phyloP scores from a whole-genome alignment of 2,113 vertebrate genomes.

The Oceanodroma tethys region DNA sequence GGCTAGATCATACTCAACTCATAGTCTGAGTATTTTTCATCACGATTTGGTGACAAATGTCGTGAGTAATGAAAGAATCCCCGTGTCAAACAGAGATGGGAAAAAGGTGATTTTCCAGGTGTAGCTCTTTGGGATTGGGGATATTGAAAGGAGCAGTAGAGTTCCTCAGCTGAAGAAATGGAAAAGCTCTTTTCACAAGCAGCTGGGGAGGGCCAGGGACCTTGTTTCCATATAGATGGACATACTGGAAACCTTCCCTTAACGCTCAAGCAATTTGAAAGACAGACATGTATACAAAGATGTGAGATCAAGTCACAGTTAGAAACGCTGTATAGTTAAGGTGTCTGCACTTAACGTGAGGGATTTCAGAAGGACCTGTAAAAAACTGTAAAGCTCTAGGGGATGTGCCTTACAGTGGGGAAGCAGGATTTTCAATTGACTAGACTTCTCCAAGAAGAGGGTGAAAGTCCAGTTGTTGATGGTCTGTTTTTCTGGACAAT shows the following conservation, averaged over 20 bases:
- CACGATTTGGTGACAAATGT: not conserved
- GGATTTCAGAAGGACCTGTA: not conserved
- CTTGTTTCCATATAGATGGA: not conserved
- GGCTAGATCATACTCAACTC: not conserved
- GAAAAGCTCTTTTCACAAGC: not conserved
- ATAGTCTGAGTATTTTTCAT: not conserved
- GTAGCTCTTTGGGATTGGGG: not conserved
- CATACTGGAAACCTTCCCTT: not conserved
- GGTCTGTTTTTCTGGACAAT: not conserved
- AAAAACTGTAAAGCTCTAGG: not conserved
- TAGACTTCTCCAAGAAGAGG: not conserved
- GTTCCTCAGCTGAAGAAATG: not conserved
- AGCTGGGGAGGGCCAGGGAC: not conserved
- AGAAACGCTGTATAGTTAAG: not conserved
- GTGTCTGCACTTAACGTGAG: not conserved
- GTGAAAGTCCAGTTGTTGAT: not conserved
- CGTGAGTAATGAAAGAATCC: not conserved
- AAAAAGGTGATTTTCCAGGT: not conserved
- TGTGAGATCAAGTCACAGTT: not conserved
- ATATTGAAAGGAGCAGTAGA: not conserved
- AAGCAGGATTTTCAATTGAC: not conserved
- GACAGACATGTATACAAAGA: not conserved
- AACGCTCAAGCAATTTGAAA: not conserved
- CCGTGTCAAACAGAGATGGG: fast-evolving
- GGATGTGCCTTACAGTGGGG: not conserved